Evolutionary conservation across 2,113 vertebrate species (phyloP).

Genomic region (Oryctolagus cuniculus): DNA sequence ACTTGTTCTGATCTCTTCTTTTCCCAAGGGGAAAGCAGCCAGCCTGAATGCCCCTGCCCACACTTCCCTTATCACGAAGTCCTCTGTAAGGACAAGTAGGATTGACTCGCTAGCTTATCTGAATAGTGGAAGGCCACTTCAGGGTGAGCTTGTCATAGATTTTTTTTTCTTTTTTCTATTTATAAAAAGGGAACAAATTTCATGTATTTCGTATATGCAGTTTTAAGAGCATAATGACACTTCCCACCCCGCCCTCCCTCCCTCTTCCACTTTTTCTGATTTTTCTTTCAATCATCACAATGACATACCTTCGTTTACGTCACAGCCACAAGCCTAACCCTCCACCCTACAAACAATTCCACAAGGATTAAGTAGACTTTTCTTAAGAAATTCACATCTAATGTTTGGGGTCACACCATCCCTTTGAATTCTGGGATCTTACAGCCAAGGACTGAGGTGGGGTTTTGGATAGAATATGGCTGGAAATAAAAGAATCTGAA

Average conservation of each 20-base stretch:
- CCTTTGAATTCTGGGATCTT: background rate
- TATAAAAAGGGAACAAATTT: too few species aligned
- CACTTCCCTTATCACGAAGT: conserved; percentile 64
- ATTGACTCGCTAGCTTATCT: conserved; percentile 54
- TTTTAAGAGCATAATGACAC: too few species aligned
- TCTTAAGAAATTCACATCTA: conserved; percentile 35
- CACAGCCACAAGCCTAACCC: too few species aligned
- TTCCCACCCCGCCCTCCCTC: too few species aligned
- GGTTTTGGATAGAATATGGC: background rate
- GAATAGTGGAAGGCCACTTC: background rate
- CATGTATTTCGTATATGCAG: too few species aligned
- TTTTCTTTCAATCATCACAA: too few species aligned
- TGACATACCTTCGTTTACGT: too few species aligned
- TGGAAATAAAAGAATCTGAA: background rate
- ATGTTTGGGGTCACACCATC: background rate
- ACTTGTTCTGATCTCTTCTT: conserved; percentile 52
- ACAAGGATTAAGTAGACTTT: too few species aligned
- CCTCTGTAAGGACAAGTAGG: conserved; percentile 41
- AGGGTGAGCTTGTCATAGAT: too few species aligned
- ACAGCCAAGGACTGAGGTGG: background rate
- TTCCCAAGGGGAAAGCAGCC: conserved; percentile 35
- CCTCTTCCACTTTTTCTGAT: too few species aligned
- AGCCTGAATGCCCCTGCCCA: conserved; percentile 51
- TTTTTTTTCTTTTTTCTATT: too few species aligned
- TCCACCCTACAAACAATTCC: too few species aligned